Conservation (phyloP, 2,113 vertebrate genomes). For the Balaeniceps rex region DNA sequence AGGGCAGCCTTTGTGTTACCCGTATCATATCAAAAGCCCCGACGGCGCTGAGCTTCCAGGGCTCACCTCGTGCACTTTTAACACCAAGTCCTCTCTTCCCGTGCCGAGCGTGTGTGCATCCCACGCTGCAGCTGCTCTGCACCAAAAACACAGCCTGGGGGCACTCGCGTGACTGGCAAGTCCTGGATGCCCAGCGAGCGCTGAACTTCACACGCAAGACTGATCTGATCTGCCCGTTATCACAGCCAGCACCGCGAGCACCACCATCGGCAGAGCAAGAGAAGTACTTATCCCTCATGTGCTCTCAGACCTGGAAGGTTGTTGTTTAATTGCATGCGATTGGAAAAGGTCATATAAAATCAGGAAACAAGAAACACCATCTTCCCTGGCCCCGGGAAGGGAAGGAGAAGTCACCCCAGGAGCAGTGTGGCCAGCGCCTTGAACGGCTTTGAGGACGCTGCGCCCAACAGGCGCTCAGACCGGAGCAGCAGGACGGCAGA, state of each 20-base stretch:
- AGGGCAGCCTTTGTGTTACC: not conserved
- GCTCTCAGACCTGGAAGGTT: not conserved
- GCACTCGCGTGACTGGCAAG: not conserved
- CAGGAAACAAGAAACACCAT: not conserved
- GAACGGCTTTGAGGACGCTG: not conserved
- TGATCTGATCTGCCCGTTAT: not conserved
- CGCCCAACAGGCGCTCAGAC: not conserved
- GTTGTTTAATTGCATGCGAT: not conserved
- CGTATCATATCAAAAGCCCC: not conserved
- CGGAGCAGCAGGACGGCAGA: not conserved
- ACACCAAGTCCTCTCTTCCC: not conserved
- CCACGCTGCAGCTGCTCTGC: not conserved
- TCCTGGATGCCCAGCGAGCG: not conserved
- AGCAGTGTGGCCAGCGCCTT: not conserved
- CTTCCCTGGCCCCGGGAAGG: not conserved
- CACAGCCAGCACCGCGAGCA: rapidly evolving
- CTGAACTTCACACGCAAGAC: rapidly evolving
- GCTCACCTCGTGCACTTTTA: not conserved
- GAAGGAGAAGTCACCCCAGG: not conserved
- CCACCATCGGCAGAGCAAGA: not conserved
- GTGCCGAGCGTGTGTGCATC: rapidly evolving
- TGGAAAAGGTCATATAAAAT: not conserved
- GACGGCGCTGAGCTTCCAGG: not conserved
- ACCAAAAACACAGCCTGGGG: not conserved
- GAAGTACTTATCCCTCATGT: not conserved